Conservation (phyloP, 2,888 invertebrate species). For the Diarsia dahlii region DNA sequence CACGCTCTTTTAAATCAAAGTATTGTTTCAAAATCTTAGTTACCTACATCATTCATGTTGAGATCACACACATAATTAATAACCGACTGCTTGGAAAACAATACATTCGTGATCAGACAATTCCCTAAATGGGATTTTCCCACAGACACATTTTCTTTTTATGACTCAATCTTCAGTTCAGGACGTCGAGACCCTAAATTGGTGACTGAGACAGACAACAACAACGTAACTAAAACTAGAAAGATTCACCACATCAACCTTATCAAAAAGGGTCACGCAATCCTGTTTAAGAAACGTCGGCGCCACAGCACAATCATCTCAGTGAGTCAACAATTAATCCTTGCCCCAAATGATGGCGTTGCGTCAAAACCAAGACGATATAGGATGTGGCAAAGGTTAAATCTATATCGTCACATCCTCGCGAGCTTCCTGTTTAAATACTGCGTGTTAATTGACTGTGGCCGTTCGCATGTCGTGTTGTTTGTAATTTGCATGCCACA, state of each 20-base stretch:
- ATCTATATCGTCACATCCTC: slow-evolving; percentile 89
- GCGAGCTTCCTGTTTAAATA: slow-evolving; percentile 86
- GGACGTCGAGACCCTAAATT: background rate
- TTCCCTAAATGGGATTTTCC: background rate
- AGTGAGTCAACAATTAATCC: slow-evolving; percentile 79
- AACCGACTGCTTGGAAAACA: background rate
- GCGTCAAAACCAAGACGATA: slow-evolving; percentile 83
- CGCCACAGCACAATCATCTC: slow-evolving; percentile 64
- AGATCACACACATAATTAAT: too few species aligned
- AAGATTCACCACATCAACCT: slow-evolving; percentile 25
- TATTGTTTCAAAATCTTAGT: too few species aligned
- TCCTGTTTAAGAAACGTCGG: slow-evolving; percentile 62
- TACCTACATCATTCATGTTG: too few species aligned
- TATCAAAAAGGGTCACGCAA: slow-evolving; percentile 61
- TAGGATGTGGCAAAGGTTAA: slow-evolving; percentile 89
- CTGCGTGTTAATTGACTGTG: slow-evolving; percentile 81
- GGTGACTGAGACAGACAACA: background rate
- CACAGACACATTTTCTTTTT: background rate
- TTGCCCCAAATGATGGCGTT: slow-evolving; percentile 74
- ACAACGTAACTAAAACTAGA: slow-evolving; percentile 7
- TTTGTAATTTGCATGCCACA: slow-evolving; percentile 70
- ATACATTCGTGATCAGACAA: background rate
- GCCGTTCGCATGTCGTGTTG: slow-evolving; percentile 73
- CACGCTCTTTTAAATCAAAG: too few species aligned
- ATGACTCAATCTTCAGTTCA: background rate